These are phyloP conservation scores for Pipa parva DNA, from an alignment of 2,113 vertebrate genomes.

Conservation along the genomic window DNA sequence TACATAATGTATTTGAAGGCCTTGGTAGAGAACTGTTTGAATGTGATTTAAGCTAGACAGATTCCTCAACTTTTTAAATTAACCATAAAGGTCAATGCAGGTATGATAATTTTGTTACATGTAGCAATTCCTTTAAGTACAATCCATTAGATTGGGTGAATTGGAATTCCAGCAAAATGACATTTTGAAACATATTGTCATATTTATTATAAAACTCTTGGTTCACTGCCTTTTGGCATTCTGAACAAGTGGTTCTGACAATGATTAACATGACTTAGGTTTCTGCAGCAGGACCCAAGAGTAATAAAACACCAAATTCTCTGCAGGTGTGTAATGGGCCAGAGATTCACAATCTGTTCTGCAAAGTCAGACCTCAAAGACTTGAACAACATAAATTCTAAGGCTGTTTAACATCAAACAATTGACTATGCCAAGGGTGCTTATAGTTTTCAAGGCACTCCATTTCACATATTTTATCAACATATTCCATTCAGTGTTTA, in stretches of 20 bases:
- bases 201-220: conserved; percentile 68
- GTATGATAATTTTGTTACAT: conserved; percentile 12
- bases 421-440: conserved; percentile 52
- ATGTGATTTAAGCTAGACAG: background rate
- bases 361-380: conserved; percentile 73
- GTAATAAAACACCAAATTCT: conserved; percentile 75
- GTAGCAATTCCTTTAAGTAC: conserved; percentile 11
- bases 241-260: conserved; percentile 82
- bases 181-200: conserved; percentile 57
- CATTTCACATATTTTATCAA: conserved; percentile 52
- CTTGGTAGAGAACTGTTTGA: conserved; percentile 2
- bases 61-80: conserved; percentile 18
- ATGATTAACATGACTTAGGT: conserved; percentile 74
- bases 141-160: conserved; percentile 50
- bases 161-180: conserved; percentile 62
- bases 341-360: conserved; percentile 85
- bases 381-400: conserved; percentile 59
- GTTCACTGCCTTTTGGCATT: conserved; percentile 72
- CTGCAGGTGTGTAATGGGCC: conserved; percentile 77
- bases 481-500: conserved; percentile 30
- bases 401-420: conserved; percentile 59
- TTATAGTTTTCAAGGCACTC: conserved; percentile 56
- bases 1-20: conserved; percentile 10
- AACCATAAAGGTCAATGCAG: conserved; percentile 27
- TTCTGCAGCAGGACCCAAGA: conserved; percentile 70